Evolutionary conservation across 2,113 vertebrate species (phyloP).

Genomic region (Uria lomvia): DNA sequence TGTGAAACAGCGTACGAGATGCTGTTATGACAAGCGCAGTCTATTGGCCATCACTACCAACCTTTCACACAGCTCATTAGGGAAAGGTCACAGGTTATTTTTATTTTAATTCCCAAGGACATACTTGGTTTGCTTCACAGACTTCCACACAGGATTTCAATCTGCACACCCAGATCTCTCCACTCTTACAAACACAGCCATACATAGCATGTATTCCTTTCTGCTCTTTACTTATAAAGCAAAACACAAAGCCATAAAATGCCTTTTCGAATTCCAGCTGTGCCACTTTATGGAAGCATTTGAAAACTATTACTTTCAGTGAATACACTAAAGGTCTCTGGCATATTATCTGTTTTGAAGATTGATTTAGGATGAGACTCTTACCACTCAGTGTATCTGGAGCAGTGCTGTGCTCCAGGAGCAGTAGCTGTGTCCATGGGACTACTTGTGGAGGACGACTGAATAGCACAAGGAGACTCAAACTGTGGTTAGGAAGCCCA

Average conservation of each 20-base stretch:
- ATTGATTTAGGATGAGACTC: conserved; percentile 4
- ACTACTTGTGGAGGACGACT: neutral
- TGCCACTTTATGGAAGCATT: conserved; percentile 43
- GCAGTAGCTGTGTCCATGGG: neutral
- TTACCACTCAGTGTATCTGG: neutral
- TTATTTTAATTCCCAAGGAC: conserved; percentile 35
- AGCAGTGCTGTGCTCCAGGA: neutral
- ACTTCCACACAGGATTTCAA: conserved; percentile 21
- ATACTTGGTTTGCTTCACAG: conserved; percentile 4
- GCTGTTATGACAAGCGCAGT: conserved; percentile 35
- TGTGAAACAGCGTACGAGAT: conserved; percentile 22
- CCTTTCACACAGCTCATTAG: conserved; percentile 52
- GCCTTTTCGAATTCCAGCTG: conserved; percentile 33
- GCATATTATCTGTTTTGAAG: neutral
- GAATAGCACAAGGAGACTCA: neutral
- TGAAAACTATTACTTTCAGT: conserved; percentile 44
- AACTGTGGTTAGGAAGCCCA: neutral
- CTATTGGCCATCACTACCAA: conserved; percentile 28
- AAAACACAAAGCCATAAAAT: conserved; percentile 43
- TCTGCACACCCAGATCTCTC: neutral
- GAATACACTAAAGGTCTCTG: neutral
- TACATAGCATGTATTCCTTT: neutral
- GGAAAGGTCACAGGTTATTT: conserved; percentile 44
- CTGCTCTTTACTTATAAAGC: conserved; percentile 15
- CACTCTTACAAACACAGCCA: neutral